Base-by-base conservation (phyloP, 2,888 invertebrate genomes). In the Tupiocoris notatus region DNA sequence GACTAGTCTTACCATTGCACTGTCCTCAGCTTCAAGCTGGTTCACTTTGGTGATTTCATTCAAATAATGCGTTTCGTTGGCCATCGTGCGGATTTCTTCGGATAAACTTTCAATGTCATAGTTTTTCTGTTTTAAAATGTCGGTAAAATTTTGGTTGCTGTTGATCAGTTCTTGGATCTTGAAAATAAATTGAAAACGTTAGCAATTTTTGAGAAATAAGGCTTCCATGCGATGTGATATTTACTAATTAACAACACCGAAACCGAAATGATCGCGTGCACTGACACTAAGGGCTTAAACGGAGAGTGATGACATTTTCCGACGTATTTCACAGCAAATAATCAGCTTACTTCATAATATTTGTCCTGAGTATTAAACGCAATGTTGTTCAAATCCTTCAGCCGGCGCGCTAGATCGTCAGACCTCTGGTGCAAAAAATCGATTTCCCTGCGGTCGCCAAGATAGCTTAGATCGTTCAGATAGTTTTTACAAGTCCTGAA, bases 21-120 rank as follows among this genome's bases (percentile, higher is more conserved):
- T 87, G 62, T 86, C 86, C 25, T 86, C 84, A 20, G 86, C 85
- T 71, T 85, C 85, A 1, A 86, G 87, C 77, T 88, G 87, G 56
- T 84, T 83, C 20, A 83, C 82, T 12, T 86, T 78, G 17, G 81
- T 81, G 22, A 79, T 67, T 75, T 79, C 77, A 16, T 78, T 79
- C 39, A 78, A 63, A 23, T 83, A 81, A 17, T 84, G 83, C 0
- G 83, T 83, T 74, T 83, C 81, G 23, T 81, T 79, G 16, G 77
- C 20, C 16, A 77, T 23, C 21, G 74, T 67, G 6, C 66, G 62
- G 9, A 78, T 77, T n/a, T 77, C 76, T 56, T 73, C 66, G 16
- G 73, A 74, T 9, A 62, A 17, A 23, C 62, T 68, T 18, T 74
- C 70, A 12, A 79, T 76, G 58, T 79, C 77, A 1, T 70, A 62